These are phyloP conservation scores for Syngnathus floridae DNA, from an alignment of 2,113 vertebrate species.

Conservation along the genomic window DNA sequence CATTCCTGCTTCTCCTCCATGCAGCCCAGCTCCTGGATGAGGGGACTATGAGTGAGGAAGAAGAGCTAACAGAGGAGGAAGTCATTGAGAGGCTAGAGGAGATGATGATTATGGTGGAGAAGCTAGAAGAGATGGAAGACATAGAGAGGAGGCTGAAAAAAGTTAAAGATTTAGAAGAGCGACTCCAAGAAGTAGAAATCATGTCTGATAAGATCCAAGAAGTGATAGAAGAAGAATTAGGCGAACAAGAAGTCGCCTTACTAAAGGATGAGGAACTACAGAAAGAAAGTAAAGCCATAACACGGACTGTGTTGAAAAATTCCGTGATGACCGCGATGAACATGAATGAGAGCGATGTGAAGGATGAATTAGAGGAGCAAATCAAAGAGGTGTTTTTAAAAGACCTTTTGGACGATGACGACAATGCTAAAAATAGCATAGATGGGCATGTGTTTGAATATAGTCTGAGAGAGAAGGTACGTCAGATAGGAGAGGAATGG, in stretches of 20 bases:
- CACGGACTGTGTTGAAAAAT: constrained; percentile 20
- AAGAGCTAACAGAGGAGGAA: constrained; percentile 24
- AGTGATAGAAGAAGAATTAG: constrained; percentile 46
- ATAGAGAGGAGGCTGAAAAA: constrained; percentile 50
- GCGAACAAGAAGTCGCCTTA: constrained; percentile 45
- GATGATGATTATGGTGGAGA: constrained; percentile 27
- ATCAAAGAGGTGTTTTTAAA: constrained; percentile 60
- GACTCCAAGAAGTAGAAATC: constrained; percentile 48
- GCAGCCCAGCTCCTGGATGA: constrained; percentile 26
- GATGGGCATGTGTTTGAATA: constrained; percentile 17
- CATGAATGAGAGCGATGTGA: constrained; percentile 42
- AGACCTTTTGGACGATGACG: constrained; percentile 26
- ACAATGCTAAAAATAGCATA: background rate
- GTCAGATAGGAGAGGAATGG: constrained; percentile 41
- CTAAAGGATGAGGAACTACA: constrained; percentile 27
- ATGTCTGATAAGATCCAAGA: constrained; percentile 42
- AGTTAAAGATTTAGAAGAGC: constrained; percentile 54
- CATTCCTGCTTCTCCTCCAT: constrained; percentile 8
- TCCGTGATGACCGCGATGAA: constrained; percentile 42
- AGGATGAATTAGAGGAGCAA: constrained; percentile 54
- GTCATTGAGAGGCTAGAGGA: constrained; percentile 32
- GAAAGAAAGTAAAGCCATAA: constrained; percentile 8
- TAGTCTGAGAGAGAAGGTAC: constrained; percentile 35
- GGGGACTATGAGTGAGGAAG: background rate
- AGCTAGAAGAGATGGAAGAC: constrained; percentile 29